Evolutionary conservation across 2,797 vertebrate genomes (phyloP).

Genomic region (Acanthornis magna): DNA sequence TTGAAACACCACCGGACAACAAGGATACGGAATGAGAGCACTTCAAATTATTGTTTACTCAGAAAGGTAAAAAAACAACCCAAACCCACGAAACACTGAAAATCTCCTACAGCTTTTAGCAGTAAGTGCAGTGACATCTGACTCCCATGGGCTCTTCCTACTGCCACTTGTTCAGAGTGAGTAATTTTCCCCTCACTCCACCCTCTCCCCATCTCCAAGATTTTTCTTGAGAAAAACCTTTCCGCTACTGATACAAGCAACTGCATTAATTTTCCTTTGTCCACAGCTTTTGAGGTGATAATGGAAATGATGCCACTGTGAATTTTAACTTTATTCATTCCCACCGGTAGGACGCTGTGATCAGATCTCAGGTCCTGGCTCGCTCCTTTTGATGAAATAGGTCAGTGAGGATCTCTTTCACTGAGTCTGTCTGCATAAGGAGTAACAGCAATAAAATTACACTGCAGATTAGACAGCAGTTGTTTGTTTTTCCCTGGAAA

Average conservation of each 20-base stretch:
- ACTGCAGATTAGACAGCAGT: not conserved
- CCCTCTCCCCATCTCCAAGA: not conserved
- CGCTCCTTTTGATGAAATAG: not conserved
- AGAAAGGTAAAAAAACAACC: not conserved
- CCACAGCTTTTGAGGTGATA: not conserved
- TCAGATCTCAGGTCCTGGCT: not conserved
- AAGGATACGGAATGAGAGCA: not conserved
- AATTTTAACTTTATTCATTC: not conserved
- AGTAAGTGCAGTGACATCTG: not conserved
- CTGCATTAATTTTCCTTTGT: not conserved
- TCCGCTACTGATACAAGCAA: not conserved
- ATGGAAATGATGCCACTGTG: not conserved
- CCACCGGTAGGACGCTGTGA: not conserved
- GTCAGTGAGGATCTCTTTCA: not conserved
- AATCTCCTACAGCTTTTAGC: not conserved
- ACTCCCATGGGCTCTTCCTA: not conserved
- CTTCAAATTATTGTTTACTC: not conserved
- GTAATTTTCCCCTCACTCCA: not conserved
- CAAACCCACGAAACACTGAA: not conserved
- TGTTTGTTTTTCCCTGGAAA: not conserved
- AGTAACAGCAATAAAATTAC: not conserved
- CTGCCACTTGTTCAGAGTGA: not conserved
- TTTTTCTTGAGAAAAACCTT: not conserved
- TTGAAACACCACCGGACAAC: not conserved
- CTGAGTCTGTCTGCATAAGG: not conserved